Conservation (phyloP, 2,113 vertebrate species). For the Haemorhous mexicanus region DNA sequence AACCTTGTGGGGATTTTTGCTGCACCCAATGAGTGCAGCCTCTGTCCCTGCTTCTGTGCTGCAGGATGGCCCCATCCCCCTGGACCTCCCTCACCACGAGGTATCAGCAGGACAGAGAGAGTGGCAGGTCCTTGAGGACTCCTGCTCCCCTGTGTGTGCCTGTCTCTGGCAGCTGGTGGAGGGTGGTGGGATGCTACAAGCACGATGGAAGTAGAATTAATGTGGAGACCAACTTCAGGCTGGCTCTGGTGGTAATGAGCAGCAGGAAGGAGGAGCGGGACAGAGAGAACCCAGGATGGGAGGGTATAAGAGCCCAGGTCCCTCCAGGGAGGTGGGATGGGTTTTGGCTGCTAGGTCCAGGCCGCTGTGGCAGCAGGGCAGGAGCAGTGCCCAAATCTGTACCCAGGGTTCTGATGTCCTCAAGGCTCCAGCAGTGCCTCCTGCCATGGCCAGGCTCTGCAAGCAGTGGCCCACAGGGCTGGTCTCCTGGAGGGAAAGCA, state of each 20-base stretch:
- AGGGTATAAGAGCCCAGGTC: neutral
- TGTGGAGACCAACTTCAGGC: accelerated
- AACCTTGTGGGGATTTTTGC: neutral
- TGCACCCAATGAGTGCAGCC: neutral
- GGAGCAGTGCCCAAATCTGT: neutral
- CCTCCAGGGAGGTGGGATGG: neutral
- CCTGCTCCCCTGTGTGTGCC: neutral
- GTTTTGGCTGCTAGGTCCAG: neutral
- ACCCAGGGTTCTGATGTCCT: neutral
- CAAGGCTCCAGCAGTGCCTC: neutral
- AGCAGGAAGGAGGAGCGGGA: neutral
- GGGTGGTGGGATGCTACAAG: neutral
- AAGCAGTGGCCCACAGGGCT: neutral
- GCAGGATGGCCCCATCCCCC: neutral
- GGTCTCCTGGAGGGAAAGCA: neutral
- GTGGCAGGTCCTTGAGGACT: neutral
- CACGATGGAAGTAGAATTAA: neutral
- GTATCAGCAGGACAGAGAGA: neutral
- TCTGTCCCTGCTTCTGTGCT: neutral
- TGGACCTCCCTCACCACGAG: accelerated
- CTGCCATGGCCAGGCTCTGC: accelerated
- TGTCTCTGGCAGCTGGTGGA: neutral
- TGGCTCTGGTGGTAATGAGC: neutral
- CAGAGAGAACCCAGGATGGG: neutral
- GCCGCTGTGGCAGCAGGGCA: accelerated